Percentiles rank a stretch among this genome's conserved stretches.
Evolutionary conservation across 2,113 vertebrate genomes (phyloP).

Genomic region (Maccullochella peelii): DNA sequence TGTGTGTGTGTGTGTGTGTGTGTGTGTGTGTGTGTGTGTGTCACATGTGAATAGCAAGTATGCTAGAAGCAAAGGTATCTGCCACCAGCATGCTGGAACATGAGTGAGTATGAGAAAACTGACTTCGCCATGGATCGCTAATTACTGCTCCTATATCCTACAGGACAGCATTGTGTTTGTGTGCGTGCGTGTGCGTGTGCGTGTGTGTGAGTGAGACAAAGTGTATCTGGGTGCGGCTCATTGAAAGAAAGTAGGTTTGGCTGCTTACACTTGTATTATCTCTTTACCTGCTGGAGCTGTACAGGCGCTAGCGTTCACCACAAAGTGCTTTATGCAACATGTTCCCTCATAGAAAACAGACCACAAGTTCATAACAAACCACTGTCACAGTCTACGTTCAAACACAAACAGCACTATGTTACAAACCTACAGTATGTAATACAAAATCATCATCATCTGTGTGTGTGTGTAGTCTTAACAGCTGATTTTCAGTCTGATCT

Average conservation of each 20-base stretch:
- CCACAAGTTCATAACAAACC: no score
- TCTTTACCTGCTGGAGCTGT: background rate
- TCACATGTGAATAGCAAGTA: conserved; percentile 44
- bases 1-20: conserved; percentile 15
- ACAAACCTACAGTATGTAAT: background rate
- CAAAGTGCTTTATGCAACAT: background rate
- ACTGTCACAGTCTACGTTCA: background rate
- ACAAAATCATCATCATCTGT: no score
- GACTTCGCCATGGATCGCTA: conserved; percentile 50
- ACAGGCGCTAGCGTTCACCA: background rate
- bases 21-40: conserved; percentile 19
- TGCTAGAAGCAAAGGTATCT: conserved; percentile 64
- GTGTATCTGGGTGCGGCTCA: conserved; percentile 42
- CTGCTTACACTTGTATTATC: background rate
- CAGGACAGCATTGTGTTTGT: conserved; percentile 11
- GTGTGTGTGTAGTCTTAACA: background rate
- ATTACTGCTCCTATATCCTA: conserved; percentile 55
- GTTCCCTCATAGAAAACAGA: no score
- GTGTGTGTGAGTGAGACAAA: background rate
- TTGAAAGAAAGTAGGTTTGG: conserved; percentile 15
- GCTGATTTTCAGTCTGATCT: no score
- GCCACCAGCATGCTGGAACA: conserved; percentile 69
- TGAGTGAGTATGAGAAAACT: conserved; percentile 59
- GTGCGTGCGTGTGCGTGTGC: conserved; percentile 3
- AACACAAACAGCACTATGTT: background rate